Conservation (phyloP, 1,140 invertebrate species). For the Phocides pigmalion region DNA sequence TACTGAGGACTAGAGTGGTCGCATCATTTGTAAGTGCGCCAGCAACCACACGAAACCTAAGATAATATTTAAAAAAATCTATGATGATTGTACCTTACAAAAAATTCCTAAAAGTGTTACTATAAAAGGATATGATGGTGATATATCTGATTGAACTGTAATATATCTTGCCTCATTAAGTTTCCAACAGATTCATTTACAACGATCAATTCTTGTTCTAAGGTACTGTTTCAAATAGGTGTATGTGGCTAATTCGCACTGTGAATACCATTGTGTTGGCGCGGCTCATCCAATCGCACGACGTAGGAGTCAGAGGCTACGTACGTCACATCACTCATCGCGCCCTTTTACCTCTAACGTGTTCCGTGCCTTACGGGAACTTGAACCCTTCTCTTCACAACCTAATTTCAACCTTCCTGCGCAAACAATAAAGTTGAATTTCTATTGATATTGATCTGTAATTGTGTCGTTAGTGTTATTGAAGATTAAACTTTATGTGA, state of each 20-base stretch:
- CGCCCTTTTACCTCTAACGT: slow-evolving; percentile 61
- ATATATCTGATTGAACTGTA: background rate
- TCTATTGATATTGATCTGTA: background rate
- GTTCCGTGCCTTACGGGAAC: slow-evolving; percentile 47
- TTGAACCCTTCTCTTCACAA: slow-evolving; percentile 28
- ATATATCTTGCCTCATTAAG: background rate
- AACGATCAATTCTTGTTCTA: background rate
- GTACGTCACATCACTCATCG: slow-evolving; percentile 71
- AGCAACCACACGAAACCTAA: too few species aligned
- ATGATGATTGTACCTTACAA: too few species aligned
- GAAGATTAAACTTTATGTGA: slow-evolving; percentile 25
- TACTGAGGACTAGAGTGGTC: too few species aligned
- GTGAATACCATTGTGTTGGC: slow-evolving; percentile 23
- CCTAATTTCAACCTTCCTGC: slow-evolving; percentile 33
- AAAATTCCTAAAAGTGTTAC: too few species aligned
- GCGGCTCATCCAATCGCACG: slow-evolving; percentile 36
- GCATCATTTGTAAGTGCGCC: too few species aligned
- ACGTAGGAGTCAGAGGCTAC: slow-evolving; percentile 64
- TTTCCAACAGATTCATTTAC: background rate
- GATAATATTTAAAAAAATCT: too few species aligned
- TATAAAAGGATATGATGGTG: too few species aligned
- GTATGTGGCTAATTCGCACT: slow-evolving; percentile 22
- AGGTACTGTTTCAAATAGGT: background rate
- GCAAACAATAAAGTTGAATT: slow-evolving; percentile 22
- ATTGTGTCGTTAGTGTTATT: slow-evolving; percentile 13